Conservation (phyloP, 2,113 vertebrate genomes). For the Platysternon megacephalum region DNA sequence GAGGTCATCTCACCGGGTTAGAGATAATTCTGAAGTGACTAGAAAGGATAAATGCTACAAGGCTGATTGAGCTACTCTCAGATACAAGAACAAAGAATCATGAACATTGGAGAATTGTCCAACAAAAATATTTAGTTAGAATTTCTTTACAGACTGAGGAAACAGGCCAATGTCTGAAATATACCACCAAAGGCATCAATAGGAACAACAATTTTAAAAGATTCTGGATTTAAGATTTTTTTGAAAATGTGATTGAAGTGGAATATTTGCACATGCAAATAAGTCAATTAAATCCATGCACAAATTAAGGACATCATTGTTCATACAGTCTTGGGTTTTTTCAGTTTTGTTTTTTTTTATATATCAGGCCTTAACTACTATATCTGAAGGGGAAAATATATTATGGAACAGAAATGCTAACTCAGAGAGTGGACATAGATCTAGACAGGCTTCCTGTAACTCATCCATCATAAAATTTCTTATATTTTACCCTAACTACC, state of each 20-base stretch:
- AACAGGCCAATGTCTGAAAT: neutral
- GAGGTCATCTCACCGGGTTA: neutral
- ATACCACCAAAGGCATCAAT: neutral
- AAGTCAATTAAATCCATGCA: neutral
- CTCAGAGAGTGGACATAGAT: neutral
- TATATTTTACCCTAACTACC: neutral
- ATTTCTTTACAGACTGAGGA: neutral
- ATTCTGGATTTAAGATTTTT: neutral
- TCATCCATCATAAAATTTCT: neutral
- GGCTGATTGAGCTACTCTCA: neutral
- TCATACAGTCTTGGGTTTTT: neutral
- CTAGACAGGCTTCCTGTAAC: neutral
- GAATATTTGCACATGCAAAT: neutral
- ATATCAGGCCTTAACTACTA: neutral
- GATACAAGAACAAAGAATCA: constrained; percentile 10
- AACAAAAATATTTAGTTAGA: neutral
- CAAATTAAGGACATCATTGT: neutral
- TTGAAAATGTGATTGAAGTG: neutral
- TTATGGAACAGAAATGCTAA: neutral
- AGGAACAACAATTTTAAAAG: constrained; percentile 31
- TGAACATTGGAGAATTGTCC: constrained; percentile 9
- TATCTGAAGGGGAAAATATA: neutral
- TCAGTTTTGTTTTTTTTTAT: neutral
- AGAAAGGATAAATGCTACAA: constrained; percentile 42
- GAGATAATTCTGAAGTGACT: constrained; percentile 30